These are phyloP conservation scores for Hylia prasina DNA, from an alignment of 2,113 vertebrate species.

Conservation along the genomic window DNA sequence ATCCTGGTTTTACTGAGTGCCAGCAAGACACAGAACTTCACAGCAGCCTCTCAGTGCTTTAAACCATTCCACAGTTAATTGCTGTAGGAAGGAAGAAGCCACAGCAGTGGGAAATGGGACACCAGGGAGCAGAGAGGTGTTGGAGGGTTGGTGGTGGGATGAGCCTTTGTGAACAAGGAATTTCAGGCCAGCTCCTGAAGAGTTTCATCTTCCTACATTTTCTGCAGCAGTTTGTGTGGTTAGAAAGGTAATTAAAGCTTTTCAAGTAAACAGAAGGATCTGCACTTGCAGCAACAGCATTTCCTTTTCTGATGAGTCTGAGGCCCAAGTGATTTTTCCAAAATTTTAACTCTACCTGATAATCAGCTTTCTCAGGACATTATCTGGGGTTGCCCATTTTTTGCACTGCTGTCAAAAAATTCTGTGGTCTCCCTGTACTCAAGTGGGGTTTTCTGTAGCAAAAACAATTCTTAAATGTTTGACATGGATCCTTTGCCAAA, in stretches of 20 bases:
- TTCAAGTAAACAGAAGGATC: neutral
- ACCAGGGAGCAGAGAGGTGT: neutral
- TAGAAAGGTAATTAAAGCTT: neutral
- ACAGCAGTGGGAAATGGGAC: neutral
- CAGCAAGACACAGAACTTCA: neutral
- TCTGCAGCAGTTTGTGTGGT: neutral
- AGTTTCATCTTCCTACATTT: neutral
- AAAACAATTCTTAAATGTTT: neutral
- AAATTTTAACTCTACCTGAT: neutral
- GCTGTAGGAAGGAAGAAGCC: neutral
- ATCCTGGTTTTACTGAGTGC: neutral
- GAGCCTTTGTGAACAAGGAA: neutral
- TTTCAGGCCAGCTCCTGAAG: neutral
- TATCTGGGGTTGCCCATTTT: neutral
- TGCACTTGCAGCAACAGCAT: neutral
- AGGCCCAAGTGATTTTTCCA: neutral
- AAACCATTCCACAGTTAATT: neutral
- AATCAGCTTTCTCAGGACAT: neutral
- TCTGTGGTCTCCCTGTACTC: neutral
- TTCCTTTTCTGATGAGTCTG: neutral
- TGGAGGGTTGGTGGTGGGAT: neutral
- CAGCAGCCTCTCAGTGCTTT: neutral
- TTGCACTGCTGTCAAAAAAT: neutral
- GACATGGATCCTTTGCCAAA: neutral
- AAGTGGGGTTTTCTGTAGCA: neutral